Percentiles rank a stretch among this genome's conserved stretches.
These are phyloP conservation scores for Polymixis flavicincta DNA, from an alignment of 2,888 invertebrate genomes.

Conservation along the genomic window DNA sequence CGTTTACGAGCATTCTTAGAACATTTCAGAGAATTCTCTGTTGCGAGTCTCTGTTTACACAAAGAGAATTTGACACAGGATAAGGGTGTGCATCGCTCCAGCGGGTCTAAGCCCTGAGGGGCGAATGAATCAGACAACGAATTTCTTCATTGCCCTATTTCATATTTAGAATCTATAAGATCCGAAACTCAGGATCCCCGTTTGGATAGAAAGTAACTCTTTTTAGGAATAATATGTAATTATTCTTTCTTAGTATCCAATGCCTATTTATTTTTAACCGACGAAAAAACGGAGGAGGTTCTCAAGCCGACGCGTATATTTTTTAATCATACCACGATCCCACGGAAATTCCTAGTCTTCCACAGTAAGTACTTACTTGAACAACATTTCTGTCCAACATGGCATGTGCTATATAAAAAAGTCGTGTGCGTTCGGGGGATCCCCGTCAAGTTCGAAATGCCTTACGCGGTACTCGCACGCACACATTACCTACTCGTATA, in stretches of 20 bases:
- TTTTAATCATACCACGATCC: background rate
- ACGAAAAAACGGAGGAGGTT: no score
- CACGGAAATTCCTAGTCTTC: background rate
- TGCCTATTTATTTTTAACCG: background rate
- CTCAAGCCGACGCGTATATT: no score
- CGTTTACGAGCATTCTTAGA: background rate
- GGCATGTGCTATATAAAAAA: background rate
- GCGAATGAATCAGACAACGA: background rate
- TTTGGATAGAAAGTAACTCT: background rate
- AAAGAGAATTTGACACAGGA: background rate
- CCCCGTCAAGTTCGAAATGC: no score
- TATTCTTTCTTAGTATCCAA: background rate
- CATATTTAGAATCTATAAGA: background rate
- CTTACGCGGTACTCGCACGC: no score
- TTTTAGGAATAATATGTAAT: background rate
- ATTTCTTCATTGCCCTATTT: background rate
- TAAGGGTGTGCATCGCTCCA: background rate
- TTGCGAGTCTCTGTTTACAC: background rate
- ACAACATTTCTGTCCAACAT: background rate
- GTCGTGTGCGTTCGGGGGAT: no score
- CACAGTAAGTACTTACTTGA: background rate
- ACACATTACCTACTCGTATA: no score
- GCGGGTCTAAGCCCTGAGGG: background rate
- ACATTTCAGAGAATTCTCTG: background rate
- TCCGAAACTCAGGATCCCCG: background rate